Evolutionary conservation across 2,113 vertebrate genomes (phyloP), one percentile per base, ranked within the genome.

Genomic region (Otus sunia): DNA sequence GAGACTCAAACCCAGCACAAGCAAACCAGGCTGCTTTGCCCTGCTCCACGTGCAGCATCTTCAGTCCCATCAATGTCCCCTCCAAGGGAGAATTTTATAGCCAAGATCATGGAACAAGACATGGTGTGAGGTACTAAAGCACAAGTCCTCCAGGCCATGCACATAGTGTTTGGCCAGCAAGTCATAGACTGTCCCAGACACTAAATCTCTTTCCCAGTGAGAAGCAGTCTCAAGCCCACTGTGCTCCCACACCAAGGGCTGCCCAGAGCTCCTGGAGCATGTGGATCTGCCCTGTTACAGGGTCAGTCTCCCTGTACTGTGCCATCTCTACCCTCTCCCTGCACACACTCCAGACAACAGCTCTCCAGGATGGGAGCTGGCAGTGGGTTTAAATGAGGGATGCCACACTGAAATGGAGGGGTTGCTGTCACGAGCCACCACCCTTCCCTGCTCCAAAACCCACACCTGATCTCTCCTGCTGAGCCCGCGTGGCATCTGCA

Each of bases 221-320:
- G 84, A 23, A 49, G 55, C 12, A 49, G 30, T 49, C 55, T 52
- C 49, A 30, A 30, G 15, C 30, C 49, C 22, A 1, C 47, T 1
- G 11, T 2, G 6, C 4, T 21, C 27, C 7, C 6, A 1, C 3
- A 3, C 14, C 37, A 4, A 25, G 29, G 10, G 39, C 26, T 80
- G 10, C 50, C 55, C 36, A 49, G 68, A 47, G 21, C 17, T 26
- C 60, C 30, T 9, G 18, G 36, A 45, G 13, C 5, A 6, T 3
- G 4, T 0, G 9, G 30, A 63, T 22, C 10, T 76, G 36, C 68
- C n/a, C 36, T 8, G 13, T 8, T 34, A 29, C 0, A 1, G 11
- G 13, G 18, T 29, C 34, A 15, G 1, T 20, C 11, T 62, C 68
- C n/a, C 18, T 8, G 7, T 25, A 10, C 3, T 2, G 36, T 10